Base-by-base conservation (phyloP, 2,113 vertebrate genomes). In the Callorhinus ursinus region DNA sequence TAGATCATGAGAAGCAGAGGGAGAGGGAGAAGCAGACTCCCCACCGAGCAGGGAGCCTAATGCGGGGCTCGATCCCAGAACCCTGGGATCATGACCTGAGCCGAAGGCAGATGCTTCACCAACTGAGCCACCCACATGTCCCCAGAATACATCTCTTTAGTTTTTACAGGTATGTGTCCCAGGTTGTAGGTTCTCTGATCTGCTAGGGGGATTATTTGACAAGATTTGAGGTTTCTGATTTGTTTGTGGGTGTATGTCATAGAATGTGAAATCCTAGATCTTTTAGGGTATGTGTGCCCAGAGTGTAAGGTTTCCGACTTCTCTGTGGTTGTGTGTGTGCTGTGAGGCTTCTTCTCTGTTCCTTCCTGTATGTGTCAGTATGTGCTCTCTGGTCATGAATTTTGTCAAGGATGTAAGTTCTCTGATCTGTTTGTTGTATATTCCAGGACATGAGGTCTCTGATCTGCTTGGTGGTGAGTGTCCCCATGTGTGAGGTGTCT, bases 221-320 rank as follows among this genome's bases (percentile, higher is more conserved):
- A 69, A 77, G 59, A 77, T 77, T 31, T 77, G 93, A 90, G 69
- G 39, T 90, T 95, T 85, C 59, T n/a, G 46, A 84, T 76, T 21
- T 84, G 53, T 85, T 93, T 63, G 24, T 51, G 42, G 53, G 69
- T 85, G 36, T 49, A n/a, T 46, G 36, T 59, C 63, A 21, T 51
- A 80, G 59, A 65, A 80, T 79, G n/a, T 77, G 57, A 77, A 51
- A 57, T 76, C 33, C 39, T 93, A n/a, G 33, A 22, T 93, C 57
- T 93, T 59, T 85, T 85, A 85, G 57, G 42, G 42, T 76, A 26
- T 46, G 7, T 53, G 65, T 76, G 42, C 51, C 55, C 18, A 49
- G 69, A 76, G 19, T 85, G 18, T 63, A 84, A 85, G 91, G 69
- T 36, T 63, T 93, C 33, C 51, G 91, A 93, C 42, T 13, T 93